Percentiles rank a stretch among this genome's conserved stretches.
phyloP scores from a whole-genome alignment of 2,888 invertebrate species.

The Congeria kusceri region DNA sequence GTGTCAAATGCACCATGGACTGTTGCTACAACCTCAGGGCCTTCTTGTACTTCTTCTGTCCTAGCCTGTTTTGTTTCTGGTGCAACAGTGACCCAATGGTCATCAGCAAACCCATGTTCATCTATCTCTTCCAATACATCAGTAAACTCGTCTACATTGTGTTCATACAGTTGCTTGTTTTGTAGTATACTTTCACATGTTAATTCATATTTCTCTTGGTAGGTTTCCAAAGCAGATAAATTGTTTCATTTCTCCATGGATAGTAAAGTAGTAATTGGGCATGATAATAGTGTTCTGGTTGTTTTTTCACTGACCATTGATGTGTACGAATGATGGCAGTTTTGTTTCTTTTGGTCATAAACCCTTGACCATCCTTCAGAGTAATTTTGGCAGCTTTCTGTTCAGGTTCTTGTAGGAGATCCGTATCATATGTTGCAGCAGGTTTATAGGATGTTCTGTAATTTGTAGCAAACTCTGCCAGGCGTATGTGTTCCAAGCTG shows the following conservation, averaged over 20 bases:
- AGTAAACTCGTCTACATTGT: slow-evolving; percentile 36
- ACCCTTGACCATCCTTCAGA: slow-evolving; percentile 30
- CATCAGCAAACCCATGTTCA: slow-evolving; percentile 48
- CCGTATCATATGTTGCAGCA: background rate
- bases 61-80: slow-evolving; percentile 49
- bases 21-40: slow-evolving; percentile 18
- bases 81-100: slow-evolving; percentile 47
- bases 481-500: slow-evolving; percentile 25
- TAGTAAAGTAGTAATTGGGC: slow-evolving; percentile 47
- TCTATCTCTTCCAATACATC: slow-evolving; percentile 40
- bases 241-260: slow-evolving; percentile 57
- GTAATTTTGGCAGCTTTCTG: slow-evolving; percentile 18
- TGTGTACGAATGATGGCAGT: slow-evolving; percentile 52
- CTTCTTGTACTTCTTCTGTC: slow-evolving; percentile 38
- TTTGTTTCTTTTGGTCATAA: slow-evolving; percentile 25
- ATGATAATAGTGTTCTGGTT: slow-evolving; percentile 51
- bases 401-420: slow-evolving; percentile 8
- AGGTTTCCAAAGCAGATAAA: slow-evolving; percentile 18
- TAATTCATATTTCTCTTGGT: slow-evolving; percentile 25
- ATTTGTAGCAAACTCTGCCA: slow-evolving; percentile 26
- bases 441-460: slow-evolving; percentile 13
- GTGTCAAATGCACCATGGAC: slow-evolving; percentile 16
- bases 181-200: slow-evolving; percentile 14
- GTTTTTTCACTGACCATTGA: slow-evolving; percentile 41
- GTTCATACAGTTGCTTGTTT: slow-evolving; percentile 37